These are phyloP conservation scores for Tetragonisca angustula DNA, from an alignment of 2,888 invertebrate genomes.

Conservation along the genomic window DNA sequence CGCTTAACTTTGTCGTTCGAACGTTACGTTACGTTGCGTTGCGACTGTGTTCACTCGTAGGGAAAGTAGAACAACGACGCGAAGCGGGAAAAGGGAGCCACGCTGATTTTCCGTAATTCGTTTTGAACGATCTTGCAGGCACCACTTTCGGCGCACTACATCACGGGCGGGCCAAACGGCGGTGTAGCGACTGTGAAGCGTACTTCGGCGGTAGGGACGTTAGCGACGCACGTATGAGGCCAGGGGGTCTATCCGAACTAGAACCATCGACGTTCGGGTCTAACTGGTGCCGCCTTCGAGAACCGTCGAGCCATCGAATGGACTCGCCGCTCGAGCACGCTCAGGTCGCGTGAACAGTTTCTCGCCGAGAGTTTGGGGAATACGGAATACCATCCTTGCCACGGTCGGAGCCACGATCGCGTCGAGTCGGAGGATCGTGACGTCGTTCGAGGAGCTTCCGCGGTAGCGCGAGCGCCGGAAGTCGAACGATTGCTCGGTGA, in stretches of 20 bases:
- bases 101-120: not conserved
- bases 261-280: constrained; percentile 74
- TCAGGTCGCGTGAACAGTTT: constrained; percentile 27
- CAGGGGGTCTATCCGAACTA: constrained; percentile 80
- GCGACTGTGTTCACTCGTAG: not conserved
- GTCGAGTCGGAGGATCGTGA: not conserved
- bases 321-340: constrained; percentile 30
- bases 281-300: constrained; percentile 59
- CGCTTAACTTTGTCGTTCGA: not conserved
- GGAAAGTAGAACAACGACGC: not conserved
- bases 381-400: constrained; percentile 16
- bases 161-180: constrained; percentile 85
- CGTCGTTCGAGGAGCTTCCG: constrained; percentile 6
- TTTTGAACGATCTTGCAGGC: constrained; percentile 72
- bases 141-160: constrained; percentile 82
- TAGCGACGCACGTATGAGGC: constrained; percentile 89
- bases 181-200: constrained; percentile 87
- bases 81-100: too few species aligned
- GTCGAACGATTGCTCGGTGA: constrained; percentile 48
- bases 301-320: constrained; percentile 49
- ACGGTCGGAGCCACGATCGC: not conserved
- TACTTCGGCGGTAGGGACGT: constrained; percentile 85
- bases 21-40: not conserved
- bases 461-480: constrained; percentile 29
- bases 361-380: constrained; percentile 16